Evolutionary conservation across 1,140 invertebrate species (phyloP).

Genomic region (Leguminivora glycinivorella): DNA sequence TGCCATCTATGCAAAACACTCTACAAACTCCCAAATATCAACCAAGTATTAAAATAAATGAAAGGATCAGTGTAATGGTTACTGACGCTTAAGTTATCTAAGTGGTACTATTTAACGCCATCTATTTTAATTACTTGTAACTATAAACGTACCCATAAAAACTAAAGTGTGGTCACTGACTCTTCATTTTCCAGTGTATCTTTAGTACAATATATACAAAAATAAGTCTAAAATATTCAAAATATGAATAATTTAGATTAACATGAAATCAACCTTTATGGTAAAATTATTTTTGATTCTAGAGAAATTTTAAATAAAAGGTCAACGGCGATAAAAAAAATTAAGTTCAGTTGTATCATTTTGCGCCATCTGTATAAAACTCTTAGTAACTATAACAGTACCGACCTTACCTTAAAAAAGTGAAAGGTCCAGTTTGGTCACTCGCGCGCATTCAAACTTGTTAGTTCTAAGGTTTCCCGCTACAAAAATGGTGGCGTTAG

Average conservation of each 20-base stretch:
- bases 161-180: too few species aligned
- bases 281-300: too few species aligned
- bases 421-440: conserved; percentile 20
- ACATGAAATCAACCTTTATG: too few species aligned
- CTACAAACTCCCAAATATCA: too few species aligned
- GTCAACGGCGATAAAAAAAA: not conserved
- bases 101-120: not conserved
- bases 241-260: too few species aligned
- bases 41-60: not conserved
- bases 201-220: too few species aligned
- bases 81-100: not conserved
- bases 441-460: conserved; percentile 4
- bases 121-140: not conserved
- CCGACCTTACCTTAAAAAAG: conserved; percentile 8
- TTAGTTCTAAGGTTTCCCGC: conserved; percentile 10
- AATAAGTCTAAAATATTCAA: too few species aligned
- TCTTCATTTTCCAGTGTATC: too few species aligned
- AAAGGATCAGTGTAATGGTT: not conserved
- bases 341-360: too few species aligned
- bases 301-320: too few species aligned
- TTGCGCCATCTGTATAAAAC: not conserved
- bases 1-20: too few species aligned
- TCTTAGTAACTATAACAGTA: not conserved
- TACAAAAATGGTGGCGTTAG: not conserved
- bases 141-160: too few species aligned